These are phyloP conservation scores for Tangara arthus DNA, from an alignment of 2,797 vertebrate species.

Conservation along the genomic window DNA sequence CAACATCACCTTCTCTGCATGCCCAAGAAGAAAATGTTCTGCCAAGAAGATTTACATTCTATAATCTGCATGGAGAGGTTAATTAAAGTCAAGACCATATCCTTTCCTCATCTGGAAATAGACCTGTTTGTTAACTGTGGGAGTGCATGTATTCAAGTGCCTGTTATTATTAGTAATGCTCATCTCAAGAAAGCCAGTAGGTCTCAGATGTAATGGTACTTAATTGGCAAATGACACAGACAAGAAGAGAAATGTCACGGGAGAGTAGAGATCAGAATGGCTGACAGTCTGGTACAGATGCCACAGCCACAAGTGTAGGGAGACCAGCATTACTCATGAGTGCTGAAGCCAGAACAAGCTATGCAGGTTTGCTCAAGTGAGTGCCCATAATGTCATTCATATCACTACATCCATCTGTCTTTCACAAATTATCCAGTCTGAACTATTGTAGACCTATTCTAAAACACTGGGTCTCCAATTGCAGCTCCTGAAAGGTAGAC, in stretches of 20 bases:
- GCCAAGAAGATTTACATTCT: conserved; percentile 8
- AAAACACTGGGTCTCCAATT: not conserved
- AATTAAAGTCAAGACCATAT: conserved; percentile 25
- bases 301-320: not conserved
- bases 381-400: not conserved
- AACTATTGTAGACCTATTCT: not conserved
- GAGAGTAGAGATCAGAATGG: not conserved
- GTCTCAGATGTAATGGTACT: not conserved
- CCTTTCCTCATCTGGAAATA: not conserved
- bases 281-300: not conserved
- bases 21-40: conserved; percentile 2
- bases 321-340: not conserved
- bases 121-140: not conserved
- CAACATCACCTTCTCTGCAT: not conserved
- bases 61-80: not conserved
- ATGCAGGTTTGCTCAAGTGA: conserved; percentile 9
- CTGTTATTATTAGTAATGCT: conserved; percentile 1
- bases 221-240: conserved; percentile 7
- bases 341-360: not conserved
- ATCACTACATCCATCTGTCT: not conserved
- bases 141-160: not conserved
- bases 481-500: not conserved
- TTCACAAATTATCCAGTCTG: not conserved
- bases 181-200: not conserved
- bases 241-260: not conserved